Percentiles rank a stretch among this genome's conserved stretches.
Evolutionary conservation across 2,113 vertebrate species (phyloP).

Genomic region (Penelope pileata): DNA sequence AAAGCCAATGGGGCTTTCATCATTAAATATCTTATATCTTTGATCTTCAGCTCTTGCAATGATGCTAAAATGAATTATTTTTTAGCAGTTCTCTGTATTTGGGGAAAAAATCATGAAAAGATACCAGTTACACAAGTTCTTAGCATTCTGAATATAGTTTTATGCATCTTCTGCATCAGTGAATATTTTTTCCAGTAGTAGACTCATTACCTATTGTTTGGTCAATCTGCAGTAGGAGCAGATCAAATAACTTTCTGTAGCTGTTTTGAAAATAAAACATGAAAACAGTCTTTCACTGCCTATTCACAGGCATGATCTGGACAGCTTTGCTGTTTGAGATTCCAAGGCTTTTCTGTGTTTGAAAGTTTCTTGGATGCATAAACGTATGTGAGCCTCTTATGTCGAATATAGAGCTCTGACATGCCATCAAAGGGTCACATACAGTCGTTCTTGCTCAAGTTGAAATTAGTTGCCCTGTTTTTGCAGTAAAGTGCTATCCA

Average conservation of each 20-base stretch:
- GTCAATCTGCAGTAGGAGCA: neutral
- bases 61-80: neutral
- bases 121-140: neutral
- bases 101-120: neutral
- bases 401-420: neutral
- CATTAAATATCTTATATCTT: neutral
- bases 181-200: neutral
- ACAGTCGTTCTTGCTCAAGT: neutral
- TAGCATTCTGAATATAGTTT: neutral
- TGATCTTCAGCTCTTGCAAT: neutral
- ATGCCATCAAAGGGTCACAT: accelerated
- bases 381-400: neutral
- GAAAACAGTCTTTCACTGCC: neutral
- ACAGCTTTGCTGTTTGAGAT: neutral
- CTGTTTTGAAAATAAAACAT: neutral
- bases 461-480: neutral
- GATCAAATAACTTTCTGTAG: neutral
- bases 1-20: neutral
- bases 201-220: neutral
- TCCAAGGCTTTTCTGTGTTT: neutral
- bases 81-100: neutral
- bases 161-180: accelerated
- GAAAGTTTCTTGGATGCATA: neutral
- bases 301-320: neutral
- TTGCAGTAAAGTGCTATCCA: neutral